phyloP scores from a whole-genome alignment of 2,797 vertebrate species.

The Phaenicophaeus curvirostris region DNA sequence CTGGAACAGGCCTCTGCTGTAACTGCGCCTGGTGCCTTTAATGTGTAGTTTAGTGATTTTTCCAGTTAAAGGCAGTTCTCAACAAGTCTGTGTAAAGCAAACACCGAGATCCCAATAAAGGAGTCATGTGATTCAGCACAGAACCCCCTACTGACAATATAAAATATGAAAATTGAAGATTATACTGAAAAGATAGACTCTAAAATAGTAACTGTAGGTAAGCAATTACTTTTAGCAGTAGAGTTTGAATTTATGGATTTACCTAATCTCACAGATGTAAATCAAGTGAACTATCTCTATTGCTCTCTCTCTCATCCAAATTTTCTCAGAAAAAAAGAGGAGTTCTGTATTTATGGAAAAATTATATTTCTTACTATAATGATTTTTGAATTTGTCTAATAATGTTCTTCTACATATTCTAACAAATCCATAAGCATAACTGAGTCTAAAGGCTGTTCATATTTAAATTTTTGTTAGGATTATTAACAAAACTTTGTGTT shows the following conservation, averaged over 20 bases:
- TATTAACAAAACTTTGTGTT: background rate
- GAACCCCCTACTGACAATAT: background rate
- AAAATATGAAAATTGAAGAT: background rate
- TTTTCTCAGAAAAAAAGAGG: background rate
- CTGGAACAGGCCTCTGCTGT: background rate
- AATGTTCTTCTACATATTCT: background rate
- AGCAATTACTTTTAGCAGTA: background rate
- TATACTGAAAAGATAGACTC: background rate
- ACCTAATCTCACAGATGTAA: background rate
- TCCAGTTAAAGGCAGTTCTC: background rate
- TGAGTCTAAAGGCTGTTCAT: background rate
- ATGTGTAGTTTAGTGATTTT: background rate
- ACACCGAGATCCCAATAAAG: background rate
- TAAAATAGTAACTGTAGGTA: background rate
- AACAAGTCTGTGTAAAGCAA: background rate
- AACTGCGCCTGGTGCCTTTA: background rate
- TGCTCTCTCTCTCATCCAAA: background rate
- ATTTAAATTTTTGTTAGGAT: background rate
- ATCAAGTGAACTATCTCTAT: background rate
- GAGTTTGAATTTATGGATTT: background rate
- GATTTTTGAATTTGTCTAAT: background rate
- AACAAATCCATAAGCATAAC: background rate
- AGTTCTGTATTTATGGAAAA: background rate
- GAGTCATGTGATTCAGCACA: background rate
- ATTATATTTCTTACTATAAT: background rate